Percentiles rank a stretch among this genome's conserved stretches.
These are phyloP conservation scores for Pheosia tremula DNA, from an alignment of 2,888 invertebrate species.

Conservation along the genomic window DNA sequence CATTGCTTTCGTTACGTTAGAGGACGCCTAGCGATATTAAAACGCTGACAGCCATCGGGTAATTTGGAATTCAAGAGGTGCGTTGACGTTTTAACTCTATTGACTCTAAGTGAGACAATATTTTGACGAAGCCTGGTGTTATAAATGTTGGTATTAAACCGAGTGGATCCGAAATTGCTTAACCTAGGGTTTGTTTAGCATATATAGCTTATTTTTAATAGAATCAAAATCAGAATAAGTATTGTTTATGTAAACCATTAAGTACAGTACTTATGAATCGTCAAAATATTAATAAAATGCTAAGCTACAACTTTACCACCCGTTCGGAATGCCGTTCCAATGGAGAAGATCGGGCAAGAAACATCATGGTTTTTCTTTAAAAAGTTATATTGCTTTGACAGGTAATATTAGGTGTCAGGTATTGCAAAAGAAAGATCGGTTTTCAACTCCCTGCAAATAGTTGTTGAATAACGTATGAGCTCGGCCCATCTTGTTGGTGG, in stretches of 20 bases:
- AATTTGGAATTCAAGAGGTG: conserved; percentile 4
- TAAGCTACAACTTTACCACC: no score
- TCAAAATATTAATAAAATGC: no score
- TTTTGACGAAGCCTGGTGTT: background rate
- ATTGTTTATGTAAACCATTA: no score
- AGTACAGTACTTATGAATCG: no score
- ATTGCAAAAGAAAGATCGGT: conserved; percentile 43
- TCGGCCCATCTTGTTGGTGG: conserved; percentile 43
- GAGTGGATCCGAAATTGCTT: background rate
- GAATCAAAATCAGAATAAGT: no score
- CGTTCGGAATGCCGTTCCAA: no score
- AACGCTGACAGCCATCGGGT: conserved; percentile 9
- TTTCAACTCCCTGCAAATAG: conserved; percentile 59
- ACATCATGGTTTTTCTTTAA: no score
- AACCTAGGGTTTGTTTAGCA: no score
- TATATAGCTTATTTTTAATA: no score
- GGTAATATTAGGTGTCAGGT: conserved; percentile 26
- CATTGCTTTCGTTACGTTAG: conserved; percentile 30
- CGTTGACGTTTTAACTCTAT: background rate
- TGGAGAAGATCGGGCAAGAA: no score
- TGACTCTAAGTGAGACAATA: background rate
- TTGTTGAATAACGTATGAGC: conserved; percentile 66
- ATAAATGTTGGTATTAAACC: background rate
- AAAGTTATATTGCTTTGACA: conserved; percentile 23
- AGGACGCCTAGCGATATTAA: conserved; percentile 22